phyloP scores from a whole-genome alignment of 2,888 invertebrate genomes.

The Imbricaverruca yamaguchii region DNA sequence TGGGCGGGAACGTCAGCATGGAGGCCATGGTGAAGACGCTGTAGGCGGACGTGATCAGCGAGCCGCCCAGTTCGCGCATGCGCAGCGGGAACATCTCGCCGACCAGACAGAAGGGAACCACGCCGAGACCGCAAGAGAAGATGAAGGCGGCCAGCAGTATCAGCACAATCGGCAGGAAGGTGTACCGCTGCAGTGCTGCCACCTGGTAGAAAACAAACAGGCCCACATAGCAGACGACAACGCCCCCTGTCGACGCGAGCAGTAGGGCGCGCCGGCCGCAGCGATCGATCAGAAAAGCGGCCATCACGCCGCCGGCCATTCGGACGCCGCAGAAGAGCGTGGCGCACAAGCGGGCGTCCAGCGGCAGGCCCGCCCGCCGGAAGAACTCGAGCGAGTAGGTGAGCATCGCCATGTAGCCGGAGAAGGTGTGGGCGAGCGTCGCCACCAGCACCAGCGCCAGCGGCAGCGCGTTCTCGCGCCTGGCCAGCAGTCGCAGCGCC shows the following conservation, averaged over 20 bases:
- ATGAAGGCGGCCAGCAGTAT: not conserved
- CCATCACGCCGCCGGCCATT: not conserved
- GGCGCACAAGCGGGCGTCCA: not conserved
- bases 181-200: not conserved
- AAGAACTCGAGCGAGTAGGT: conserved; percentile 3
- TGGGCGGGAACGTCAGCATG: not conserved
- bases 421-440: not conserved
- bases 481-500: not conserved
- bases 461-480: not conserved
- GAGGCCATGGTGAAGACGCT: not conserved
- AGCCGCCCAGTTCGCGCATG: conserved; percentile 1
- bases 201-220: not conserved
- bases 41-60: not conserved
- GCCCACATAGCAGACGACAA: not conserved
- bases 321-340: not conserved
- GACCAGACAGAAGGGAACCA: not conserved
- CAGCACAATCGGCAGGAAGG: not conserved
- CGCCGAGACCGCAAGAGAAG: not conserved
- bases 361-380: not conserved
- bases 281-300: not conserved
- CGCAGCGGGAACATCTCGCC: conserved; percentile 1
- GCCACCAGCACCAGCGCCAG: not conserved
- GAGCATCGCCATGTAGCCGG: conserved; percentile 13
- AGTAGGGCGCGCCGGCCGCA: not conserved
- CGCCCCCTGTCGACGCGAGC: not conserved